phyloP scores from a whole-genome alignment of 2,113 vertebrate species.

The Trachemys scripta region DNA sequence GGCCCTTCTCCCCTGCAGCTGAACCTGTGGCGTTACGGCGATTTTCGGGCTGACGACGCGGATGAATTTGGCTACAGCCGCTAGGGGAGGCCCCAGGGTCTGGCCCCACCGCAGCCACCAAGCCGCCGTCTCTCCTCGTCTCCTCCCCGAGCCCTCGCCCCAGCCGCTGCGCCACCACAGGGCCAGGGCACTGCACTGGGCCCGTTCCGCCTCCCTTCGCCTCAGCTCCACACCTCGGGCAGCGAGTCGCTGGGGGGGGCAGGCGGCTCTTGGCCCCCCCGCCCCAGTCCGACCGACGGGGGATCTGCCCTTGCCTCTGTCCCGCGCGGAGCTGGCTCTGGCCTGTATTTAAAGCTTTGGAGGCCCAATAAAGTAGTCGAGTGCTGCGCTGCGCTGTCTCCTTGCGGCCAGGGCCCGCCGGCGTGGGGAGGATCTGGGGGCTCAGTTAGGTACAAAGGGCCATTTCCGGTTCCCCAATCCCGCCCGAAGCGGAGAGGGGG shows the following conservation, averaged over 20 bases:
- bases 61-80: constrained; percentile 92
- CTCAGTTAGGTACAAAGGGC: neutral
- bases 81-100: constrained; percentile 53
- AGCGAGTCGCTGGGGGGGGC: no score
- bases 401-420: neutral
- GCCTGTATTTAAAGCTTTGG: constrained; percentile 76
- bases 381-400: neutral
- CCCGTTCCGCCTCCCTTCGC: no score
- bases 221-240: neutral
- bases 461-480: neutral
- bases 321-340: neutral
- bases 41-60: constrained; percentile 90
- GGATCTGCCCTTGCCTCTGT: constrained; percentile 35
- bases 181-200: neutral
- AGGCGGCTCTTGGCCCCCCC: neutral
- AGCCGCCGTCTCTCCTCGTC: constrained; percentile 47
- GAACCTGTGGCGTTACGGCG: constrained; percentile 94
- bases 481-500: neutral
- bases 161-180: neutral
- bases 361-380: constrained; percentile 72
- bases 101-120: constrained; percentile 7
- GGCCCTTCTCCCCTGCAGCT: constrained; percentile 75
- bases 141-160: neutral
- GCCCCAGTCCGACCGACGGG: neutral
- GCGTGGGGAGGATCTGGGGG: neutral